Evolutionary conservation across 2,888 invertebrate genomes (phyloP).

Genomic region (Lasius fuliginosus): DNA sequence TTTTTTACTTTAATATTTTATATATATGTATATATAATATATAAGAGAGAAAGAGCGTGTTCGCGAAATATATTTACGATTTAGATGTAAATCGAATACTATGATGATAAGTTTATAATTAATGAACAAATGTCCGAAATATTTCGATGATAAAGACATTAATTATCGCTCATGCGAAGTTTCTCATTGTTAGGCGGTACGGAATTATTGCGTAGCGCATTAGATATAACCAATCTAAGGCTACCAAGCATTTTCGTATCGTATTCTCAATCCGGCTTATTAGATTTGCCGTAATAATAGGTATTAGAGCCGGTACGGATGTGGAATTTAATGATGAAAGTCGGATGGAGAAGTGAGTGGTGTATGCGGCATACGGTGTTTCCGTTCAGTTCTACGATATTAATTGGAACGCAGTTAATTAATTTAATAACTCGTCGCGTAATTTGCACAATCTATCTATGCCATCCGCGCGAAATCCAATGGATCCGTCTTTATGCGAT

Average conservation of each 20-base stretch:
- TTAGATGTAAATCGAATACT: background rate
- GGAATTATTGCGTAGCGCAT: background rate
- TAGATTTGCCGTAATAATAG: constrained; percentile 46
- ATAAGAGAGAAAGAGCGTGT: too few relatives aligned
- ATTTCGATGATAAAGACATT: background rate
- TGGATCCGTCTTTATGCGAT: background rate
- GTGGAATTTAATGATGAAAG: constrained; percentile 53
- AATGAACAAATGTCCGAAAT: background rate
- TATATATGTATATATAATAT: too few relatives aligned
- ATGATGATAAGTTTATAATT: background rate
- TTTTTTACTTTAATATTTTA: too few relatives aligned
- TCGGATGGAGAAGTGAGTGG: background rate
- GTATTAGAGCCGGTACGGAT: constrained; percentile 18
- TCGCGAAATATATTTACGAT: background rate
- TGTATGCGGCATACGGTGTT: background rate
- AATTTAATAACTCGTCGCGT: constrained; percentile 68
- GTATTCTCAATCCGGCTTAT: constrained; percentile 25
- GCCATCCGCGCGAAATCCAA: background rate
- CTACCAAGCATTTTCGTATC: background rate
- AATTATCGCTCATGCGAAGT: background rate
- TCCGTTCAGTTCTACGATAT: constrained; percentile 41
- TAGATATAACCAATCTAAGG: background rate
- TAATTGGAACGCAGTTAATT: constrained; percentile 71
- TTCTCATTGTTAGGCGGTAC: background rate
- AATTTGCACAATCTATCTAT: constrained; percentile 34